phyloP scores from a whole-genome alignment of 1,140 invertebrate species.

The Drosophila sproati region DNA sequence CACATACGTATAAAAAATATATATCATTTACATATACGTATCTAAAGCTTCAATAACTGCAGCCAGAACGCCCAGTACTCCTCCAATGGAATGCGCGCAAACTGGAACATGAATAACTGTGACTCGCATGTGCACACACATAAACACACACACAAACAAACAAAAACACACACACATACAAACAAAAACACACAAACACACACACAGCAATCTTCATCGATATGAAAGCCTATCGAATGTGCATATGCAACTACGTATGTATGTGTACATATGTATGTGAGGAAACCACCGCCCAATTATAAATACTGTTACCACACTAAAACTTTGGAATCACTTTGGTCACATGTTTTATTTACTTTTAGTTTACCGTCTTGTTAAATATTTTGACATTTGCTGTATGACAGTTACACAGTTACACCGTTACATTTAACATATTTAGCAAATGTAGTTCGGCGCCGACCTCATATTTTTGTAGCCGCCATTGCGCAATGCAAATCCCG shows the following conservation, averaged over 20 bases:
- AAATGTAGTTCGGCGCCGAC: constrained; percentile 13
- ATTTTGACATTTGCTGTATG: constrained; percentile 7
- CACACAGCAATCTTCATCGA: constrained; percentile 18
- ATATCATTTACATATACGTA: constrained; percentile 40
- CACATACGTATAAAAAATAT: constrained; percentile 32
- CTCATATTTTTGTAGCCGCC: constrained; percentile 17
- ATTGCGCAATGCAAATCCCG: constrained; percentile 17
- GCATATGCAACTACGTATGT: constrained; percentile 24
- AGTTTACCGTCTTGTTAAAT: constrained; percentile 2
- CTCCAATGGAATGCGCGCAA: constrained; percentile 1
- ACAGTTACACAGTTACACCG: neutral
- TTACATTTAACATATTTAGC: constrained; percentile 8
- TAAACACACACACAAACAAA: constrained; percentile 1
- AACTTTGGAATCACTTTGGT: constrained; percentile 7
- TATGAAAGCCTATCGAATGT: constrained; percentile 1
- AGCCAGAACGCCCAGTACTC: constrained; percentile 5
- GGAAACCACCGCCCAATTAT: constrained; percentile 64
- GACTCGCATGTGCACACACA: constrained; percentile 1
- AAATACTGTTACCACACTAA: constrained; percentile 55
- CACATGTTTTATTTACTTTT: constrained; percentile 19
- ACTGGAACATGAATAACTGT: constrained; percentile 3
- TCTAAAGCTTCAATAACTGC: constrained; percentile 23
- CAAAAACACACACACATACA: neutral
- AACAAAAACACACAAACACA: constrained; percentile 13
- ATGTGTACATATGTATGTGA: constrained; percentile 25